Evolutionary conservation across 2,888 invertebrate species (phyloP), one percentile per base, ranked within the genome.

Genomic region (Apamea epomidion): DNA sequence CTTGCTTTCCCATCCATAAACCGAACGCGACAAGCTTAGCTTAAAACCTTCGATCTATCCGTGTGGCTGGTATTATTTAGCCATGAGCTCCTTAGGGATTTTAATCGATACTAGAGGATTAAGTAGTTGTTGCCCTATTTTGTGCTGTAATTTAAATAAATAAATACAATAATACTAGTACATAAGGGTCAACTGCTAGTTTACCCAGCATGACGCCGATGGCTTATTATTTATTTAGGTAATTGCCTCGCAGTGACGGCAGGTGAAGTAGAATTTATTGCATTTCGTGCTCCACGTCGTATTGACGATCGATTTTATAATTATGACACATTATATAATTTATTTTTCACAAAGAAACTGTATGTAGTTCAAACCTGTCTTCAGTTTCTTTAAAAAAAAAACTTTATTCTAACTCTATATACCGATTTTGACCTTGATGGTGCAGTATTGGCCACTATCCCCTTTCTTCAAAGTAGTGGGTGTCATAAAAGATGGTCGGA

Each of bases 251-350:
- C 21, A 25, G 3, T 60, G 45, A 7, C 12, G 54, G 16, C 29
- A 74, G 21, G 37, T 48, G 18, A 70, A 65, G 21, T 21, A 18
- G 51, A 25, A 60, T 37, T 37, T 29, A 65, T 62, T 54, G 60
- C 45, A 69, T 67, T 81, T 48, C 42, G 54, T 45, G 42, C 14
- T 62, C 32, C 32, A 58, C 32, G 1, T 32, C 21, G 42, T 45
- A n/a, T 25, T 62, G 45, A 25, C 42, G 62, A 48, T 74, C 65
- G 65, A 71, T 65, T 58, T 45, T n/a, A 48, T 25, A 16, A 70
- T 16, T 51, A 58, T 25, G 18, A 29, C 60, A 77, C n/a, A 45
- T 60, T 83, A 16, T 45, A 48, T 77, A 42, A 25, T 54, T 81
- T 69, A 42, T 42, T 21, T 8, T 37, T 45, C 54, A n/a, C 6